Evolutionary conservation across 1,140 invertebrate genomes (phyloP), one percentile per base, ranked within the genome.

Genomic region (Lucilia sericata): DNA sequence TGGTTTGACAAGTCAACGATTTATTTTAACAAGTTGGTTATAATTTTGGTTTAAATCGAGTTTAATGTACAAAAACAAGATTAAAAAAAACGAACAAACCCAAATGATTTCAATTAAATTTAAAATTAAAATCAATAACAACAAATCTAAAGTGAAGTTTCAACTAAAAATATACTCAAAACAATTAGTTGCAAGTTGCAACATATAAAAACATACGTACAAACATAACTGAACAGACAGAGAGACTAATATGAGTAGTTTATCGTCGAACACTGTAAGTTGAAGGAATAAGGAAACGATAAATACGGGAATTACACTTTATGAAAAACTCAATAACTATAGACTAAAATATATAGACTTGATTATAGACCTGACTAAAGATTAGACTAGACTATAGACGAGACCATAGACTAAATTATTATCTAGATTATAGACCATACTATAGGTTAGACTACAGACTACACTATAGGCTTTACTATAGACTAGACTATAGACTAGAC

Each of bases 1-100:
- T 42, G 30, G n/a, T 80, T 80, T 80, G 76, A 80, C 76, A 80
- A 80, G n/a, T 49, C 76, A 49, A 80, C 76, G 42, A 80, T 80
- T 49, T 80, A 80, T 49, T 49, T 49, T 80, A 80, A 49, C 76
- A 80, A 80, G 42, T 80, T 80, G 42, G 47, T 51, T 49, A 80
- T 80, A 80, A 78, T 47, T 80, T 19, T 70, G 65, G 5, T 21
- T 70, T 25, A 70, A 70, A 70, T 49, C 42, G 42, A 42, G 42
- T 42, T 10, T 49, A 12, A 49, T 51, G n/a, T 25, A 47, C 10
- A 78, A 42, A 47, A 78, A 17, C 25, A 17, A 47, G 21, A 30
- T 1, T 13, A 14, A 17, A 36, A 2, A 47, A 30, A 7, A 47
- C 75, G 42, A 47, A 30, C 25, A 76, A 42, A 14, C 36, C 14